Evolutionary conservation across 1,140 invertebrate genomes (phyloP), one percentile per base, ranked within the genome.

Genomic region (Acromyrmex charruanus): DNA sequence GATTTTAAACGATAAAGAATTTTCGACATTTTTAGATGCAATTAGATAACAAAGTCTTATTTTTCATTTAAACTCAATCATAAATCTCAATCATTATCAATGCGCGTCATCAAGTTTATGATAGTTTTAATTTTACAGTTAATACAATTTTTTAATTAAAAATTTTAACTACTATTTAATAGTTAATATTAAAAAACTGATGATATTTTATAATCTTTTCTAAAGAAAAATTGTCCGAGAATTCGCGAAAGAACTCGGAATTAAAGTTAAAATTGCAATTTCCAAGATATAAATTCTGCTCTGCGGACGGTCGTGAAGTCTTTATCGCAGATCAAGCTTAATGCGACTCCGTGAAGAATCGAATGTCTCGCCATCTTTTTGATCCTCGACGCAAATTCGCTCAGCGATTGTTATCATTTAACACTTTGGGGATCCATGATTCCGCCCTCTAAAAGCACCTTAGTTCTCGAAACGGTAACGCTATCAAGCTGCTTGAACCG

Each of bases 241-340:
- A 71, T 81, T 69, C 77, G 77, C 66, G 31, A 71, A 55, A 71
- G 65, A 81, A 81, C 31, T 71, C 31, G 16, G 21, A 51, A 49
- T 69, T 66, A 79, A 79, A 79, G 39, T 79, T 79, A 49, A 79
- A 65, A 79, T 79, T 79, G 77, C 59, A 79, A 66, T 79, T 65
- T 79, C 61, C 77, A 49, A 18, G 77, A 84, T 74, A 75, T 75
- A 75, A 75, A 84, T 74, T 53, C 39, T 35, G 14, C 14, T 58
- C 35, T 31, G 28, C 25, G 44, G 44, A 74, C 79, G 63, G 9
- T 59, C 68, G 68, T 31, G 25, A 75, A 25, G 69, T 63, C 69
- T 75, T 84, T 74, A 84, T 84, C 80, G 25, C n/a, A 39, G 69
- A 61, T 84, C 55, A 55, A 84, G 44, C 55, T 82, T 82, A 82